Evolutionary conservation across 2,888 invertebrate genomes (phyloP), one percentile per base, ranked within the genome.

Genomic region (Calliscelio sp.): DNA sequence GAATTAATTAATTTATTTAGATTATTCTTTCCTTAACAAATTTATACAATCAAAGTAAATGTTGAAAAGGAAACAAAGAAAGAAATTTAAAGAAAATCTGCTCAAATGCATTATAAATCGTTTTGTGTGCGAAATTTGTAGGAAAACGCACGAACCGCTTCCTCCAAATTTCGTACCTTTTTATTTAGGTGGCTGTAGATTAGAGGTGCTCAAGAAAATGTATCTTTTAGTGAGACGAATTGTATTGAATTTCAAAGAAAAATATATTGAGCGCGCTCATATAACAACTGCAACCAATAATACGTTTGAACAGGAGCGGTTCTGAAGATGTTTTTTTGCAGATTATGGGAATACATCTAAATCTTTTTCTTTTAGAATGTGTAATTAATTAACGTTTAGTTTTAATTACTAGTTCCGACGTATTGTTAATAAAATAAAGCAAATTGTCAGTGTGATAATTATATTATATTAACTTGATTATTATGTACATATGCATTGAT

Each of bases 191-290:
- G 70, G 74, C 70, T 84, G 75, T 84, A 84, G 84, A 73, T 75
- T 77, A 77, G 65, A 77, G 81, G 84, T 81, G 84, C 84, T 81
- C 81, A 84, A n/a, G n/a, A n/a, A 84, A 77, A 46, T 81, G 63
- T 73, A 70, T 77, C 44, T 59, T 68, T 71, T 63, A 75, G 55
- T 75, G 63, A 75, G 63, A 75, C 70, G 49, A 81, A 74, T 70
- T 75, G 53, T 75, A 46, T 68, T 68, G 63, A 61, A 75, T 71
- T 81, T 46, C 55, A n/a, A n/a, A n/a, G n/a, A n/a, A n/a, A n/a
- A n/a, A n/a, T n/a, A n/a, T n/a, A n/a, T n/a, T n/a, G n/a, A n/a
- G n/a, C n/a, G n/a, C n/a, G n/a, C n/a, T n/a, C n/a, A n/a, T n/a
- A n/a, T n/a, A n/a, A n/a, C n/a, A n/a, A n/a, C n/a, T n/a, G n/a